Conservation (phyloP, 1,140 invertebrate species). For the Bombus sibiricus region DNA sequence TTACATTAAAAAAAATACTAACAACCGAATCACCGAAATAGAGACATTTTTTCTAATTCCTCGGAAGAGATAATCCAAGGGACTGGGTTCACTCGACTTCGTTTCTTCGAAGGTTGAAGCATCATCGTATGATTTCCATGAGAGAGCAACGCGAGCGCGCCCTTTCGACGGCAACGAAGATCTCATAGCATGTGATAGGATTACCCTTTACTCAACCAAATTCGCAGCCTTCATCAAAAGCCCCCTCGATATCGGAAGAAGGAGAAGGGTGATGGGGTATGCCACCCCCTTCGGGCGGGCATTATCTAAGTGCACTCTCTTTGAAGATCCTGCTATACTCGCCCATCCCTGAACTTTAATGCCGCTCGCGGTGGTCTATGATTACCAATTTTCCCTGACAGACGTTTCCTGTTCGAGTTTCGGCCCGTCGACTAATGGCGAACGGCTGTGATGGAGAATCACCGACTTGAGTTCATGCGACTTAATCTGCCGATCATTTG, state of each 20-base stretch:
- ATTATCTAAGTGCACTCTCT: constrained; percentile 84
- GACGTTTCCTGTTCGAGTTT: constrained; percentile 79
- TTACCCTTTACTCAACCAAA: constrained; percentile 83
- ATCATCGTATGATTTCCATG: constrained; percentile 41
- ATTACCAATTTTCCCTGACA: constrained; percentile 83
- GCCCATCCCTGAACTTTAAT: constrained; percentile 80
- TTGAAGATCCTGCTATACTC: constrained; percentile 79
- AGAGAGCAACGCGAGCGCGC: constrained; percentile 21
- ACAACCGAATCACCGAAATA: background rate
- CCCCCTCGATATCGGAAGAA: constrained; percentile 77
- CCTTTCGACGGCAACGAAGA: constrained; percentile 73
- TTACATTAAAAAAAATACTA: background rate
- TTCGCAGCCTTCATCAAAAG: constrained; percentile 83
- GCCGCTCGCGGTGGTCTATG: constrained; percentile 82
- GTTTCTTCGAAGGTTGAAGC: constrained; percentile 34
- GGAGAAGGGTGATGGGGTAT: constrained; percentile 37
- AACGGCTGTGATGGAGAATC: constrained; percentile 63
- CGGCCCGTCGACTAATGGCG: constrained; percentile 69
- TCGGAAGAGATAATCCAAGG: background rate
- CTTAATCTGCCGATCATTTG: constrained; percentile 65
- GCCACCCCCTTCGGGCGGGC: constrained; percentile 71
- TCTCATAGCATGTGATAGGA: constrained; percentile 83
- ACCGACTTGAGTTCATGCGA: constrained; percentile 51
- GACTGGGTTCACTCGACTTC: background rate
- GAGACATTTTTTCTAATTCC: background rate